Base-by-base conservation (phyloP, 2,797 vertebrate genomes). In the Syndactyla subalaris region DNA sequence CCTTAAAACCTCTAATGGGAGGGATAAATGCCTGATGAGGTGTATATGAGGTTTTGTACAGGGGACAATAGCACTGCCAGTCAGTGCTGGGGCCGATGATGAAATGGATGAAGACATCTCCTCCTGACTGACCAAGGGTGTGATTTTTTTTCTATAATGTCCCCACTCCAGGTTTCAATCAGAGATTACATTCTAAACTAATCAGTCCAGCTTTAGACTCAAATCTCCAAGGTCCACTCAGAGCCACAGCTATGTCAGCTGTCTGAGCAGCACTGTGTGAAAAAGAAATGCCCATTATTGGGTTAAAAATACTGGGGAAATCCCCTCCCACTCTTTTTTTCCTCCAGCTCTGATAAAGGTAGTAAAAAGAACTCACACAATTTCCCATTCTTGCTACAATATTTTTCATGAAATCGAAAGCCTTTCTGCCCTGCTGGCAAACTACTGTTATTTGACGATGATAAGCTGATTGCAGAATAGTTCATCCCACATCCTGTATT, bases 371-470 rank as follows among this genome's bases (percentile, higher is more conserved):
- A 54, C 6, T 6, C 38, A 71, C 66, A 91, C 32, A 49, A 51
- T 93, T 97, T 97, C 92, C 89, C 68, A 95, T 86, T 93, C 70
- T 94, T 93, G 72, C 52, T 92, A 78, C 77, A 93, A 36, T 96
- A 94, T 95, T 96, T 94, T 85, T 95, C 72, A 93, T 75, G 92
- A 97, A 96, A 96, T 96, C 14, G 88, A 96, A 96, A 95, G 88
- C 52, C 73, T 93, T 49, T 96, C 82, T 96, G 78, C 83, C 54
- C 36, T 93, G 61, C 68, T 93, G 89, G 91, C 94, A 96, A 92
- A 67, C 89, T 72, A 49, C 57, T 36, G 58, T 94, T 93, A 74
- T 84, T 91, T 93, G 79, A 95, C 92, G 94, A 45, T 0, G 83
- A 88, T 92, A 94, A 96, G 68, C 72, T 87, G 83, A 85, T 90